Conservation (phyloP, 2,888 invertebrate species). For the Phyllotreta cruciferae region DNA sequence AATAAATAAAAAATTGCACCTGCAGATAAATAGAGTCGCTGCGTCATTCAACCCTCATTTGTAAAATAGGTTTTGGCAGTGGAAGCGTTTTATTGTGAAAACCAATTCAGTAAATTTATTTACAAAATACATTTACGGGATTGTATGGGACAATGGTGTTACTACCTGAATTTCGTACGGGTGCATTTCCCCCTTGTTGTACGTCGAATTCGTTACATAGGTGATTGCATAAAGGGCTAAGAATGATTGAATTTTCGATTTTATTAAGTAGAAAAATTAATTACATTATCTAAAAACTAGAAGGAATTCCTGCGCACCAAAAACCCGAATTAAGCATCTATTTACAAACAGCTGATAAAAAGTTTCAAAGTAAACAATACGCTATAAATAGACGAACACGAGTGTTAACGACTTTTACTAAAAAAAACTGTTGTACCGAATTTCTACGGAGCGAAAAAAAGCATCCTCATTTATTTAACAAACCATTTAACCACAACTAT, state of each 20-base stretch:
- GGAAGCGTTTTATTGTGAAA: slow-evolving; percentile 20
- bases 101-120: slow-evolving; percentile 36
- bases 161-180: slow-evolving; percentile 36
- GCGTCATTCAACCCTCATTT: slow-evolving; percentile 23
- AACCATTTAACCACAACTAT: slow-evolving; percentile 11
- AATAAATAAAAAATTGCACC: no score
- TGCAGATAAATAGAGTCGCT: slow-evolving; percentile 11
- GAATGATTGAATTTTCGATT: no score
- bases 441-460: background rate
- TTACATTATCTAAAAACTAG: background rate
- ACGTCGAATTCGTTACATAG: no score
- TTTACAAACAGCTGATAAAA: background rate
- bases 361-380: slow-evolving; percentile 6
- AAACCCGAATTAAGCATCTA: background rate
- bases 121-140: slow-evolving; percentile 44
- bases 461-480: slow-evolving; percentile 14
- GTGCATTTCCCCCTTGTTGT: no score
- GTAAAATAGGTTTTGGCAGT: slow-evolving; percentile 26
- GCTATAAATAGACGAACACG: background rate
- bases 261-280: no score
- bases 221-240: no score
- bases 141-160: slow-evolving; percentile 41
- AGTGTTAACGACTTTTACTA: slow-evolving; percentile 10
- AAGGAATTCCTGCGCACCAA: background rate
- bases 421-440: slow-evolving; percentile 9